Evolutionary conservation across 2,888 invertebrate species (phyloP).

Genomic region (Andrena dorsata): DNA sequence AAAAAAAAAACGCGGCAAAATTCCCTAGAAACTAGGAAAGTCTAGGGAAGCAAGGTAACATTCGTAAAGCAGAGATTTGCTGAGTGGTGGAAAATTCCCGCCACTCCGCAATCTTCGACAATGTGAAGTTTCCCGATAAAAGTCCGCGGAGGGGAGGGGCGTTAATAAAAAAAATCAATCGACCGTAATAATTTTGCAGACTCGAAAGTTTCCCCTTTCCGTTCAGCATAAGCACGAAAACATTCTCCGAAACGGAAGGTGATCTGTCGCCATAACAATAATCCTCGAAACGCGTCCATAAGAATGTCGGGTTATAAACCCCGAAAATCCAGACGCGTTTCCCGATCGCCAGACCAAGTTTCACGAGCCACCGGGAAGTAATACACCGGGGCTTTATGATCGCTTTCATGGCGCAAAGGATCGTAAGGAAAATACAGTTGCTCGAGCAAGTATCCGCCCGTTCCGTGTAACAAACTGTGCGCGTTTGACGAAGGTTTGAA

Average conservation of each 20-base stretch:
- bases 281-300: conserved; percentile 33
- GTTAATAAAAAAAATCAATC: conserved; percentile 33
- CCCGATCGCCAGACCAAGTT: conserved; percentile 32
- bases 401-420: conserved; percentile 51
- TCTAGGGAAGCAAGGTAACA: not conserved
- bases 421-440: conserved; percentile 64
- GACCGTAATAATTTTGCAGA: not conserved
- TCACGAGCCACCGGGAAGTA: conserved; percentile 49
- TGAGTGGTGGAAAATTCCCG: not conserved
- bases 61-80: not conserved
- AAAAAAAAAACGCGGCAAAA: not conserved
- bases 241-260: conserved; percentile 6
- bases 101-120: not conserved
- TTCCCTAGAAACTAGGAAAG: not conserved
- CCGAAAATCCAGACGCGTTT: conserved; percentile 32
- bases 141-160: not conserved
- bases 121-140: conserved; percentile 10
- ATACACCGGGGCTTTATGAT: conserved; percentile 60
- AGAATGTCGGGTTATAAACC: conserved; percentile 37
- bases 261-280: conserved; percentile 39
- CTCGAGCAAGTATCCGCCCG: not conserved
- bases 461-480: conserved; percentile 16
- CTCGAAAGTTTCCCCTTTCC: not conserved
- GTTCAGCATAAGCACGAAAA: not conserved
- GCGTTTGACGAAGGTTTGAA: conserved; percentile 35